phyloP scores from a whole-genome alignment of 1,140 invertebrate species.

The Nautilus pompilius region DNA sequence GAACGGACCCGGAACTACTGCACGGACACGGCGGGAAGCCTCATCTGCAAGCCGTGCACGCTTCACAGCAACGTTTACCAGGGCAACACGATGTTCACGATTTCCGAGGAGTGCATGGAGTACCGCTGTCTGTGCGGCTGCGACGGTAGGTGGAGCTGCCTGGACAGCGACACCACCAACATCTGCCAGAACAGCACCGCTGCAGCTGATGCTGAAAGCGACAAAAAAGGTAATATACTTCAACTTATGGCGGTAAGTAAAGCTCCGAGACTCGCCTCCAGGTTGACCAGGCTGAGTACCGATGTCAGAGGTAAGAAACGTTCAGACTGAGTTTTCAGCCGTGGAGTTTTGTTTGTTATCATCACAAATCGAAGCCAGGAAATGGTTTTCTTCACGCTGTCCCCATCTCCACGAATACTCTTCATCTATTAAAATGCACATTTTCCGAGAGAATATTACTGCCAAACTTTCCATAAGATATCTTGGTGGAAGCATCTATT shows the following conservation, averaged over 20 bases:
- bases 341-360: too few relatives aligned
- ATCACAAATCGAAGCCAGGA: too few relatives aligned
- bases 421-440: too few relatives aligned
- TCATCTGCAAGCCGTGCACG: background rate
- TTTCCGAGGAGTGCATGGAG: conserved; percentile 20
- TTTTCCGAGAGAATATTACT: too few relatives aligned
- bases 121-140: conserved; percentile 22
- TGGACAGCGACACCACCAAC: conserved; percentile 9
- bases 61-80: conserved; percentile 7
- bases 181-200: conserved; percentile 9
- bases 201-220: background rate
- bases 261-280: too few relatives aligned
- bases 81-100: conserved; percentile 17
- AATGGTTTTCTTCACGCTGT: too few relatives aligned
- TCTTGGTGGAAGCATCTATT: too few relatives aligned
- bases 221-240: background rate
- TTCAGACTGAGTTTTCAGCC: too few relatives aligned
- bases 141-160: conserved; percentile 20
- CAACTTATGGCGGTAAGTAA: background rate
- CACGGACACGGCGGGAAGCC: background rate
- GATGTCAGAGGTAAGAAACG: too few relatives aligned
- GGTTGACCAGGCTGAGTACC: too few relatives aligned
- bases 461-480: too few relatives aligned
- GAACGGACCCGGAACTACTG: conserved; percentile 25
- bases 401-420: too few relatives aligned